Evolutionary conservation across 2,888 invertebrate genomes (phyloP).

Genomic region (Oligia latruncula): DNA sequence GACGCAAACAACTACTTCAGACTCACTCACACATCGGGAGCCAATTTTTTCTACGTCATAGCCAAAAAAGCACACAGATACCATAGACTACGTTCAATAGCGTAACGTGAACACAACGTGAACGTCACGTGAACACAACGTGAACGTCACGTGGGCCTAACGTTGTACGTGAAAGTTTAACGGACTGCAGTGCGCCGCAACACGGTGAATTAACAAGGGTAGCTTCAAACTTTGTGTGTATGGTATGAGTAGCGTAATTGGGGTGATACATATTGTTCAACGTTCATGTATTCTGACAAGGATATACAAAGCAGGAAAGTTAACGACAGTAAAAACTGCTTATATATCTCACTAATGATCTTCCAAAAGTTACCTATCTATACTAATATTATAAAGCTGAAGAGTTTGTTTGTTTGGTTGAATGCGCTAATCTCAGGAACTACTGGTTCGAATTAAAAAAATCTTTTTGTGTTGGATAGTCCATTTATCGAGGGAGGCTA

Average conservation of each 20-base stretch:
- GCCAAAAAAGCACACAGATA: conserved; percentile 32
- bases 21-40: conserved; percentile 5
- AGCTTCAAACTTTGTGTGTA: conserved; percentile 19
- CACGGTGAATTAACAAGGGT: conserved; percentile 48
- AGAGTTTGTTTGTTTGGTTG: too few relatives aligned
- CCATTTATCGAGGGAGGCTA: too few relatives aligned
- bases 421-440: too few relatives aligned
- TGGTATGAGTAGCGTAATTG: not conserved
- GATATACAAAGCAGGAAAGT: not conserved
- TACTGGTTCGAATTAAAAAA: too few relatives aligned
- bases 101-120: conserved; percentile 36
- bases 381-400: too few relatives aligned
- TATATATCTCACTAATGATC: not conserved
- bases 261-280: not conserved
- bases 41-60: conserved; percentile 16
- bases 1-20: conserved; percentile 32
- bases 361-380: too few relatives aligned
- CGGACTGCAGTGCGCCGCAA: conserved; percentile 61
- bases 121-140: conserved; percentile 40
- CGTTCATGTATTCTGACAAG: not conserved
- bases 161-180: conserved; percentile 52
- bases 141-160: conserved; percentile 41
- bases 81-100: conserved; percentile 38
- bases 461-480: too few relatives aligned
- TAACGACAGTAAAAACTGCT: not conserved